Evolutionary conservation across 2,113 vertebrate genomes (phyloP).

Genomic region (Tragelaphus strepsiceros): DNA sequence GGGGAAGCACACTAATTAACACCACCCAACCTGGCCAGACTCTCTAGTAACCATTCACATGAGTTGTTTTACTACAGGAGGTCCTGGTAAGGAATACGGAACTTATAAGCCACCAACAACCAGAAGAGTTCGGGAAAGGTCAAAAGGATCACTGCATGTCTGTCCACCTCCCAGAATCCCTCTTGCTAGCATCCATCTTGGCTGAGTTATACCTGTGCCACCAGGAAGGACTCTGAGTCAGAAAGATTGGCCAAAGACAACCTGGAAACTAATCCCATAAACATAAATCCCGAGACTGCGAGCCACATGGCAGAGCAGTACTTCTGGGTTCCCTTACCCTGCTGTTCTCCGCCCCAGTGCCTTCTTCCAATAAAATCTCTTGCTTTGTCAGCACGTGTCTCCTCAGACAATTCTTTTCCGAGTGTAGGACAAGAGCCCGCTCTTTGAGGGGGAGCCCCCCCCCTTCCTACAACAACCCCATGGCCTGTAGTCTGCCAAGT

Average conservation of each 20-base stretch:
- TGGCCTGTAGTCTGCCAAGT: neutral
- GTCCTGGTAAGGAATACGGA: neutral
- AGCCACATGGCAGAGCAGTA: neutral
- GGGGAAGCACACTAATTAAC: neutral
- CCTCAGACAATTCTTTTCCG: neutral
- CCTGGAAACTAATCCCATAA: neutral
- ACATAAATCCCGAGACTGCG: rapidly evolving
- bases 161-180: neutral
- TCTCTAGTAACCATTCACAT: neutral
- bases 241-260: neutral
- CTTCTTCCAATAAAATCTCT: neutral
- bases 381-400: neutral
- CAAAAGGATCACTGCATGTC: neutral
- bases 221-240: neutral
- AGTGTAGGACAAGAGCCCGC: rapidly evolving
- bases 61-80: neutral
- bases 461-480: neutral
- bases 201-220: neutral
- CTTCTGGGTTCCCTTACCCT: neutral
- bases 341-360: rapidly evolving
- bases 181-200: neutral
- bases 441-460: rapidly evolving
- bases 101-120: neutral
- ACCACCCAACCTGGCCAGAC: neutral
- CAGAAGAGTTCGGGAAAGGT: neutral